A percentile compares a stretch with the other conserved stretches of the same genome.
Evolutionary conservation across 2,797 vertebrate species (phyloP).

Genomic region (Sphenopsis melanotis): DNA sequence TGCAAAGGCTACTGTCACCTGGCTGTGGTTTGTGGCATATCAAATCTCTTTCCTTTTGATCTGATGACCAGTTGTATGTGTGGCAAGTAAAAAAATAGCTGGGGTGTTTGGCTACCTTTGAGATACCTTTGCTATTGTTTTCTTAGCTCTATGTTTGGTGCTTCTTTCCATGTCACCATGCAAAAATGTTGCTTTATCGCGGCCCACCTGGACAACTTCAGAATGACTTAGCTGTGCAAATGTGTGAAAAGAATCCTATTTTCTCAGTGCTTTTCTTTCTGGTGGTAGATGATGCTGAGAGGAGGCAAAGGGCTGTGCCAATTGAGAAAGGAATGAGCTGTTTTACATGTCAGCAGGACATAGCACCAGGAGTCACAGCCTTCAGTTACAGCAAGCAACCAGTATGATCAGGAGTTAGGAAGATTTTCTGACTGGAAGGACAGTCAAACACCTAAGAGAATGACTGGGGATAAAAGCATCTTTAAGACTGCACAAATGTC

Average conservation of each 20-base stretch:
- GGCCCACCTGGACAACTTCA: not conserved
- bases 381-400: not conserved
- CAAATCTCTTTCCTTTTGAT: not conserved
- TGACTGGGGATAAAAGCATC: not conserved
- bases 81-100: not conserved
- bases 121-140: not conserved
- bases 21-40: not conserved
- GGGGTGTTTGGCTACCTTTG: not conserved
- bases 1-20: not conserved
- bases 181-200: rapidly evolving
- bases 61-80: not conserved
- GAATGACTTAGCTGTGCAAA: not conserved
- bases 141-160: not conserved
- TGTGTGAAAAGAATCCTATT: not conserved
- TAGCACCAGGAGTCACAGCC: not conserved
- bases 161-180: not conserved
- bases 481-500: not conserved
- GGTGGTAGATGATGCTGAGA: not conserved
- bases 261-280: not conserved
- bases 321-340: not conserved
- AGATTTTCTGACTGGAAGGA: not conserved
- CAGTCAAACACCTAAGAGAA: not conserved
- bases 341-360: not conserved
- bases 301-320: not conserved
- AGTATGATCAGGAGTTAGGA: not conserved